Evolutionary conservation across 2,113 vertebrate genomes (phyloP), one percentile per base, ranked within the genome.

Genomic region (Silurus glanis): DNA sequence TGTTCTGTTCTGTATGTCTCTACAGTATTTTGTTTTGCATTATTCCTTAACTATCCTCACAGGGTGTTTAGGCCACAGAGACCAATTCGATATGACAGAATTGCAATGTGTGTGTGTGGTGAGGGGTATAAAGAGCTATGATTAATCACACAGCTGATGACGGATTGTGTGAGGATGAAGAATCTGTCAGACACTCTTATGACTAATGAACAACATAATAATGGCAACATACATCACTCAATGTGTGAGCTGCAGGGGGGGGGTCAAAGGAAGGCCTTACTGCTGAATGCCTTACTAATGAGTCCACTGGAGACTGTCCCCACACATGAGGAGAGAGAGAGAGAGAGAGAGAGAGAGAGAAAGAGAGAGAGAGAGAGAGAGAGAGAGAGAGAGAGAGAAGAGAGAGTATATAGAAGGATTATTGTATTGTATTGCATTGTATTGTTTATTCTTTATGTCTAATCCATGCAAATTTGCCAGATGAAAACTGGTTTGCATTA

Each of bases 361-460:
- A 92, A 90, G 91, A 7, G 55, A 90, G 92, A 92, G 55, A n/a
- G 45, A 84, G 85, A 86, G 86, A 84, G 89, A 87, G 91, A 87
- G 89, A 90, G 93, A 93, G 94, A 94, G 92, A 90, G 91, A 86
- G 85, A 81, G 89, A 82, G 91, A 85, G 91, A 91, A 93, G 89
- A 87, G 90, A 94, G 90, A 91, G 85, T 91, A 93, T 94, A 92
- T 92, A 91, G 90, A 87, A 91, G 93, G 93, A 92, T 94, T 95
- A 90, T 83, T 89, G 87, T 92, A 90, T 85, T 93, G 88, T 91
- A n/a, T n/a, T n/a, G n/a, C 84, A 90, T 83, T 89, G 87, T 92
- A 90, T 85, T 93, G 88, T 91, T 94, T 94, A 92, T 95, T 95
- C 94, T 93, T 94, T 95, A 93, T 93, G 91, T 86, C 94, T 89